Percentiles rank a stretch among this genome's conserved stretches.
These are phyloP conservation scores for Tyrophagus putrescentiae DNA, from an alignment of 1,140 invertebrate genomes.

Conservation along the genomic window DNA sequence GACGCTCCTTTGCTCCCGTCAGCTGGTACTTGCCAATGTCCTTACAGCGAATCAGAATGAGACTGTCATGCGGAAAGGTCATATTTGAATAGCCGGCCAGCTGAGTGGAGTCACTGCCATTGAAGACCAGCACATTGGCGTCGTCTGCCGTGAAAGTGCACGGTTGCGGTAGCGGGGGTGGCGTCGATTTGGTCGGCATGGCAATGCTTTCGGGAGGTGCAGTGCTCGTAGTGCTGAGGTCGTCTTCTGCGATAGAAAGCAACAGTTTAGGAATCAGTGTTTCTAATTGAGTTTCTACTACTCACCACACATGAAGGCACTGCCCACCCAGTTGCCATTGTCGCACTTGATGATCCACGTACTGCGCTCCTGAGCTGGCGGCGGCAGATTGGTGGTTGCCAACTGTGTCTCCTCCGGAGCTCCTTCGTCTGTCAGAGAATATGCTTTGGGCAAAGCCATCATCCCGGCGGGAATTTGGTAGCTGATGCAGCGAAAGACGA, in stretches of 20 bases:
- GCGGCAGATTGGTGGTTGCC: slow-evolving; percentile 51
- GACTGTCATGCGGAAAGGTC: slow-evolving; percentile 57
- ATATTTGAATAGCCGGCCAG: slow-evolving; percentile 51
- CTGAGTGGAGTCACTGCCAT: slow-evolving; percentile 47
- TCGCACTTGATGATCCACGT: slow-evolving; percentile 68
- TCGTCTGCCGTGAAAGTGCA: slow-evolving; percentile 52
- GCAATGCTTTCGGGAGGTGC: too few species aligned
- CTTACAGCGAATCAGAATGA: slow-evolving; percentile 51
- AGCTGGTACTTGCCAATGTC: slow-evolving; percentile 59
- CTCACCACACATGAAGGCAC: too few species aligned
- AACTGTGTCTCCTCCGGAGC: too few species aligned
- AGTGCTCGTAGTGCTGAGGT: too few species aligned
- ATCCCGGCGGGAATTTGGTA: too few species aligned
- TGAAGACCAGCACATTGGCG: slow-evolving; percentile 61
- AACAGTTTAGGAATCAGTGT: too few species aligned
- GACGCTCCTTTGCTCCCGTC: slow-evolving; percentile 43
- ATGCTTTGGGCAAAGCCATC: too few species aligned
- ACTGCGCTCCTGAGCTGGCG: slow-evolving; percentile 47
- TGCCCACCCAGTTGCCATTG: slow-evolving; percentile 61
- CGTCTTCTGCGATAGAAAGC: too few species aligned
- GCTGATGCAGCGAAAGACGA: slow-evolving; percentile 57
- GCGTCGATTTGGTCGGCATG: too few species aligned
- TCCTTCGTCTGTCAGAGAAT: too few species aligned
- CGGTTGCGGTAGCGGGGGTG: too few species aligned
- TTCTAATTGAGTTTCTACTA: too few species aligned